phyloP scores from a whole-genome alignment of 2,888 invertebrate species.

The Drosophila bunnanda region DNA sequence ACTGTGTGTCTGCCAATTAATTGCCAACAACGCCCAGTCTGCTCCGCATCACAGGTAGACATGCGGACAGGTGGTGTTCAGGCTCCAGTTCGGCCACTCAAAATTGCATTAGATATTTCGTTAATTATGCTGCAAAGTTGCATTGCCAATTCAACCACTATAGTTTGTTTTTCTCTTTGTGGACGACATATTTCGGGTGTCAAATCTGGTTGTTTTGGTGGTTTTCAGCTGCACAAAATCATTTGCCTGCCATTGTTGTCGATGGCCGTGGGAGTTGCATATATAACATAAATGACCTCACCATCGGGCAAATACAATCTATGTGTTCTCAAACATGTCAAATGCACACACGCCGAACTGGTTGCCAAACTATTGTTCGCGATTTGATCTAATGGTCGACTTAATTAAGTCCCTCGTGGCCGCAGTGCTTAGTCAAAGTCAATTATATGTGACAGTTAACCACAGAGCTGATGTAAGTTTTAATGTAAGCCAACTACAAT shows the following conservation, averaged over 20 bases:
- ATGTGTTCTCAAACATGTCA: not conserved
- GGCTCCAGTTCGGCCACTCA: conserved; percentile 22
- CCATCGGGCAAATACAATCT: not conserved
- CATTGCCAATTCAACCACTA: not conserved
- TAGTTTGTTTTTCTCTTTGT: not conserved
- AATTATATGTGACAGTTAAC: not conserved
- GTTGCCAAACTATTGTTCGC: not conserved
- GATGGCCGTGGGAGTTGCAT: not conserved
- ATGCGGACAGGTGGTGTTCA: conserved; percentile 58
- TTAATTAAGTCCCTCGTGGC: conserved; percentile 9
- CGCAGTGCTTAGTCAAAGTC: no score
- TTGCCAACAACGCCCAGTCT: conserved; percentile 60
- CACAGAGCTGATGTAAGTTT: not conserved
- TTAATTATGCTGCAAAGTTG: conserved; percentile 61
- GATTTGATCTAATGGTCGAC: no score
- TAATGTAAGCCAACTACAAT: not conserved
- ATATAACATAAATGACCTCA: not conserved
- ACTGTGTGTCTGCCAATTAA: conserved; percentile 61
- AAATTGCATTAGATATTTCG: conserved; percentile 50
- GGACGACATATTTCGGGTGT: not conserved
- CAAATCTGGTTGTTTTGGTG: not conserved
- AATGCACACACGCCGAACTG: not conserved
- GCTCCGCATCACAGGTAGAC: conserved; percentile 20
- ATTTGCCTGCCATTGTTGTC: not conserved
- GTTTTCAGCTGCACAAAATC: not conserved